These are phyloP conservation scores for Butorides virescens DNA, from an alignment of 2,113 vertebrate genomes.

Conservation along the genomic window DNA sequence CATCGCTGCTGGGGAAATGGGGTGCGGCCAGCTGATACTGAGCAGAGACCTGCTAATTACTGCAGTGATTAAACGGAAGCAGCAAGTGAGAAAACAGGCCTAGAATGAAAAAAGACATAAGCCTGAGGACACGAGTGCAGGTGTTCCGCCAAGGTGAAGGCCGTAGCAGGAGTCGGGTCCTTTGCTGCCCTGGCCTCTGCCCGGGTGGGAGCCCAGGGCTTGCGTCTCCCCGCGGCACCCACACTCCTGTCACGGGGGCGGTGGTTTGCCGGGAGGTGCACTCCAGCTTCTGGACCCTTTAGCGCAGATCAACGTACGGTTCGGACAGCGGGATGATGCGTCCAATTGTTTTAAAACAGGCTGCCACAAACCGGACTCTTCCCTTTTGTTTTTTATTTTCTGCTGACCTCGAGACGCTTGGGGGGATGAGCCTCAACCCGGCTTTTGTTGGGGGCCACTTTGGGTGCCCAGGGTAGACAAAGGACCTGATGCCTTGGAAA, in stretches of 20 bases:
- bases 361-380: not conserved
- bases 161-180: accelerated
- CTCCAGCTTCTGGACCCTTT: not conserved
- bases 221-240: accelerated
- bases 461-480: accelerated
- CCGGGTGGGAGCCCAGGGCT: accelerated
- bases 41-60: not conserved
- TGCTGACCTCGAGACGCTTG: not conserved
- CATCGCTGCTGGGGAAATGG: not conserved
- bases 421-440: too few species aligned
- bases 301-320: too few species aligned
- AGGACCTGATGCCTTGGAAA: not conserved
- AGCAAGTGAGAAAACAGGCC: not conserved
- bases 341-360: not conserved
- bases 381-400: not conserved
- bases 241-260: accelerated
- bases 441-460: not conserved
- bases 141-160: not conserved
- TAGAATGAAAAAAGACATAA: not conserved
- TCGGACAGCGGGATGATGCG: accelerated
- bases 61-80: not conserved
- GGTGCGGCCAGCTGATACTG: not conserved
- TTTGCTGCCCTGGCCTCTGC: not conserved
- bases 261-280: too few species aligned
- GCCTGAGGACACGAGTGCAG: not conserved